phyloP scores from a whole-genome alignment of 2,888 invertebrate genomes.

The Hyposoter didymator region DNA sequence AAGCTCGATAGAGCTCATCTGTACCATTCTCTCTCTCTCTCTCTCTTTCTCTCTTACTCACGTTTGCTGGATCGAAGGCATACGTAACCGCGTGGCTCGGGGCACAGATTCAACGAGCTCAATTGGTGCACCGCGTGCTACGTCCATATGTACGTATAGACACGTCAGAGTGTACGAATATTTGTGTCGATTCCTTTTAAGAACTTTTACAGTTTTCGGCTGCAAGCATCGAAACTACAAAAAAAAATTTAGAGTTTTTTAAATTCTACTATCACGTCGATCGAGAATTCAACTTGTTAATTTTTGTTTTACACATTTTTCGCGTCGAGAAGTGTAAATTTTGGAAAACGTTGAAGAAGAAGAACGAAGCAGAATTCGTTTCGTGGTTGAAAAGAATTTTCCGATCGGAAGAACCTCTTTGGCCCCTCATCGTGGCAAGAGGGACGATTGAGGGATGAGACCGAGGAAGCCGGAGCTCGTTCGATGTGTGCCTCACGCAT shows the following conservation, averaged over 20 bases:
- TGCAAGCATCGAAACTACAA: neutral
- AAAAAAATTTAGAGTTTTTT: too few species aligned
- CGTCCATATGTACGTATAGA: constrained; percentile 19
- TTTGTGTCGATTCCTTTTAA: neutral
- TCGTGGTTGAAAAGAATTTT: constrained; percentile 24
- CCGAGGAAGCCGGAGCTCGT: constrained; percentile 11
- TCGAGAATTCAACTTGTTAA: too few species aligned
- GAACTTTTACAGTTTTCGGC: neutral
- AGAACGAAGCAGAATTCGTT: constrained; percentile 26
- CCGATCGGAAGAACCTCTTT: constrained; percentile 20
- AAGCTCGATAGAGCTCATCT: constrained; percentile 61
- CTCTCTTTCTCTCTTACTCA: constrained; percentile 17
- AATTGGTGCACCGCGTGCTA: constrained; percentile 81
- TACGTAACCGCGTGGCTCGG: constrained; percentile 82
- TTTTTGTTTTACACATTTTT: too few species aligned
- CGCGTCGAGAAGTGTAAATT: neutral
- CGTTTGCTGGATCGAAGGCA: constrained; percentile 69
- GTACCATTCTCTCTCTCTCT: constrained; percentile 58
- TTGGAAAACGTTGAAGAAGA: neutral
- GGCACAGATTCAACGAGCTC: constrained; percentile 84
- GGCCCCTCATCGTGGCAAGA: constrained; percentile 39
- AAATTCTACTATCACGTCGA: too few species aligned
- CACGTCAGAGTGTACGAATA: neutral
- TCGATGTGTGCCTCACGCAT: constrained; percentile 15
- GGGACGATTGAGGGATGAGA: constrained; percentile 37